Percentiles rank a stretch among this genome's conserved stretches.
phyloP scores from a whole-genome alignment of 2,113 vertebrate species.

The Menidia beryllina region DNA sequence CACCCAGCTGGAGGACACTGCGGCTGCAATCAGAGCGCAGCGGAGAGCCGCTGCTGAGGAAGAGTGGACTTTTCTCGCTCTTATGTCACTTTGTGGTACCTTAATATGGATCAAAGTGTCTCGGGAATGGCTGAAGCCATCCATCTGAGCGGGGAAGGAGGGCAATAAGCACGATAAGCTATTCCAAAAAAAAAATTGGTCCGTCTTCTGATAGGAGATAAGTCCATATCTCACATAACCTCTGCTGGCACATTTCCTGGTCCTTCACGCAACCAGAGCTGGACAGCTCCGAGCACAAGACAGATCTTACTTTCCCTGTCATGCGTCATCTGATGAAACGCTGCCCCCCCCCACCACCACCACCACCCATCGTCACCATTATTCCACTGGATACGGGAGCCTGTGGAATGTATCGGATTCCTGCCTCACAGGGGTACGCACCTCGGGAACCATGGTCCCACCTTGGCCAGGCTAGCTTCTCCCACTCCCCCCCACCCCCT shows the following conservation, averaged over 20 bases:
- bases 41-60: constrained; percentile 22
- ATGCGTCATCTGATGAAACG: constrained; percentile 77
- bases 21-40: constrained; percentile 23
- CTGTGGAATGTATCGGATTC: constrained; percentile 80
- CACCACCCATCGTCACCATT: too few relatives aligned
- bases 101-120: constrained; percentile 16
- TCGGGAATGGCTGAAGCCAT: constrained; percentile 25
- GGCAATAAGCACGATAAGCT: constrained; percentile 14
- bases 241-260: constrained; percentile 47
- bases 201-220: constrained; percentile 19
- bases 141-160: constrained; percentile 6
- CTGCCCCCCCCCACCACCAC: constrained; percentile 65
- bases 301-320: constrained; percentile 75
- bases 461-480: constrained; percentile 45
- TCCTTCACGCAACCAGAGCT: constrained; percentile 62
- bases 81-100: not conserved
- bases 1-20: not conserved
- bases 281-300: constrained; percentile 62
- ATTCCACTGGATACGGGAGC: constrained; percentile 76
- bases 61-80: constrained; percentile 13
- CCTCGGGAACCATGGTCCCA: constrained; percentile 71
- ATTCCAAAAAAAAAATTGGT: constrained; percentile 1
- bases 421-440: constrained; percentile 69
- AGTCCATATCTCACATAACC: constrained; percentile 71
- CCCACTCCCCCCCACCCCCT: constrained; percentile 9